phyloP scores from a whole-genome alignment of 2,797 vertebrate genomes.

The Eulemur mongoz region DNA sequence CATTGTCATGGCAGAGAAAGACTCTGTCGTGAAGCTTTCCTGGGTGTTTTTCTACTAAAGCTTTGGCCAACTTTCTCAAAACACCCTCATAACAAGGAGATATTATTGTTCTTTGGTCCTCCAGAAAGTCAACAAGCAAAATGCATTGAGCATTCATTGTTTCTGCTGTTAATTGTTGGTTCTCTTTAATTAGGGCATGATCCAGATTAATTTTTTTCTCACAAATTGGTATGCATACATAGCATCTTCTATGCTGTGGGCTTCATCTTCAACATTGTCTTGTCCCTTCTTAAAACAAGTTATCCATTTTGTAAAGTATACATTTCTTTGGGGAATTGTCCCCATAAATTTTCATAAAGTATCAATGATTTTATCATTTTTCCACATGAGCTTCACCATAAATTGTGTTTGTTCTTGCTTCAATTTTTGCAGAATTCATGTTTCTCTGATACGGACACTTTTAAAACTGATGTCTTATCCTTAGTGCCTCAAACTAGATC shows the following conservation, averaged over 20 bases:
- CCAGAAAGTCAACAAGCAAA: background rate
- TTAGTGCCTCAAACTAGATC: background rate
- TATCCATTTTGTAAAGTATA: background rate
- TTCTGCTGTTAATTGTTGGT: background rate
- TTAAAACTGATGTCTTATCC: background rate
- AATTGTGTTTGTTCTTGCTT: background rate
- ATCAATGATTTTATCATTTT: background rate
- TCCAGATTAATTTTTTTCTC: background rate
- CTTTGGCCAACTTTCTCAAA: background rate
- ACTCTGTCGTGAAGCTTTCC: background rate
- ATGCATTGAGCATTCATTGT: background rate
- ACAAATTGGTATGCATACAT: background rate
- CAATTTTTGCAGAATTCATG: background rate
- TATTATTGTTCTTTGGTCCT: background rate
- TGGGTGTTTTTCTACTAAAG: background rate
- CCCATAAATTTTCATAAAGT: background rate
- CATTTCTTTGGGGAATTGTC: background rate
- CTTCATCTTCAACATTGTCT: background rate
- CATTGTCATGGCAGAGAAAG: background rate
- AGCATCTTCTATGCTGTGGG: background rate
- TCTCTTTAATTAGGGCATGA: background rate
- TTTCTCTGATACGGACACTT: background rate
- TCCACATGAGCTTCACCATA: background rate
- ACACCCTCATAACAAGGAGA: background rate
- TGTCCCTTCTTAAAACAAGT: background rate